Evolutionary conservation across 2,113 vertebrate species (phyloP).

Genomic region (Lampris incognitus): DNA sequence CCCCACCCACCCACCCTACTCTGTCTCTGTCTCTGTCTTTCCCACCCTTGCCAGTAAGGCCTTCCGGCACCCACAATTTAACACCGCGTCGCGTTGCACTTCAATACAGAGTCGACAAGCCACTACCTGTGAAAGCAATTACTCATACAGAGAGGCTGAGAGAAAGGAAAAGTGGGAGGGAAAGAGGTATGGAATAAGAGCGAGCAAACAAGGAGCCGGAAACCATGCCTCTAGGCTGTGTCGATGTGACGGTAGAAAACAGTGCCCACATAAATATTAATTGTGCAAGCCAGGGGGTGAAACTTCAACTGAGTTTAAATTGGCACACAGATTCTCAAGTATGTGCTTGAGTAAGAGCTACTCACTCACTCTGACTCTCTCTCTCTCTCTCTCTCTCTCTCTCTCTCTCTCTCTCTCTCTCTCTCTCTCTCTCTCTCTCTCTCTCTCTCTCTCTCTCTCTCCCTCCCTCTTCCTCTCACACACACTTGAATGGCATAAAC

Average conservation of each 20-base stretch:
- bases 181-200: conserved; percentile 53
- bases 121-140: conserved; percentile 77
- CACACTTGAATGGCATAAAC: too few relatives aligned
- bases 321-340: conserved; percentile 55
- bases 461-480: too few relatives aligned
- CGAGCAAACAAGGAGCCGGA: conserved; percentile 51
- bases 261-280: conserved; percentile 72
- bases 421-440: too few relatives aligned
- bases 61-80: conserved; percentile 64
- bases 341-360: conserved; percentile 59
- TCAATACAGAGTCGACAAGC: conserved; percentile 69
- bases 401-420: too few relatives aligned
- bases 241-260: conserved; percentile 66
- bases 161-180: conserved; percentile 59
- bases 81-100: conserved; percentile 67
- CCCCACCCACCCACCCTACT: conserved; percentile 63
- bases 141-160: conserved; percentile 57
- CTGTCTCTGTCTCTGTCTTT: not conserved
- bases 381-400: too few relatives aligned
- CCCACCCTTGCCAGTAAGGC: not conserved
- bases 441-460: too few relatives aligned
- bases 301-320: conserved; percentile 61
- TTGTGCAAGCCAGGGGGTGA: conserved; percentile 45
- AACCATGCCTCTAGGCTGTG: conserved; percentile 70
- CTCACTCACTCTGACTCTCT: too few relatives aligned